These are phyloP conservation scores for Alosa alosa DNA, from an alignment of 2,113 vertebrate genomes.

Conservation along the genomic window DNA sequence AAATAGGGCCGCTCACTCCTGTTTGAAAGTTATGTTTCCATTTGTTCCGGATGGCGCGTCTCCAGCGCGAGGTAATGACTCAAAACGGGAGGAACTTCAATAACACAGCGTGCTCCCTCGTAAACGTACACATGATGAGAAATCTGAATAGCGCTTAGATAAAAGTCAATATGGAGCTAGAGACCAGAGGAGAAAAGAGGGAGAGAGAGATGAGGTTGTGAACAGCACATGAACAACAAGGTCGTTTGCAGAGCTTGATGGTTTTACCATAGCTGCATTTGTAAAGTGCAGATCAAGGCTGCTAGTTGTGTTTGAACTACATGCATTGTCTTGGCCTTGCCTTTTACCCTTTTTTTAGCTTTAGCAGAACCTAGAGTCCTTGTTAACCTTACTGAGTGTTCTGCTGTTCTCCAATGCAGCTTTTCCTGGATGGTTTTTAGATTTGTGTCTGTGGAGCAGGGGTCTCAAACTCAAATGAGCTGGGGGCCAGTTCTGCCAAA, in stretches of 20 bases:
- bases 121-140: neutral
- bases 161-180: conserved; percentile 1
- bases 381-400: neutral
- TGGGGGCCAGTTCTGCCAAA: no score
- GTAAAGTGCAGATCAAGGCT: no score
- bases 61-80: conserved; percentile 13
- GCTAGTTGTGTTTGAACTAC: neutral
- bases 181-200: neutral
- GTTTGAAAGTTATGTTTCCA: conserved; percentile 9
- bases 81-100: conserved; percentile 11
- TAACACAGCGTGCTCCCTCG: conserved; percentile 7
- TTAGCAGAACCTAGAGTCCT: no score
- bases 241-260: neutral
- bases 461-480: no score
- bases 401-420: neutral
- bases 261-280: neutral
- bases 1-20: neutral
- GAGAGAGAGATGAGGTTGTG: conserved; percentile 1
- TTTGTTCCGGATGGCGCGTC: conserved; percentile 6
- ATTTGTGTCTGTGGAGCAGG: neutral
- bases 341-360: neutral
- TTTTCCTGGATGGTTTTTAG: neutral
- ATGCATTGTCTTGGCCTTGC: neutral
- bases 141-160: conserved; percentile 18
- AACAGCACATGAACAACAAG: neutral